Conservation (phyloP, 2,888 invertebrate species). For the Eupithecia centaureata region DNA sequence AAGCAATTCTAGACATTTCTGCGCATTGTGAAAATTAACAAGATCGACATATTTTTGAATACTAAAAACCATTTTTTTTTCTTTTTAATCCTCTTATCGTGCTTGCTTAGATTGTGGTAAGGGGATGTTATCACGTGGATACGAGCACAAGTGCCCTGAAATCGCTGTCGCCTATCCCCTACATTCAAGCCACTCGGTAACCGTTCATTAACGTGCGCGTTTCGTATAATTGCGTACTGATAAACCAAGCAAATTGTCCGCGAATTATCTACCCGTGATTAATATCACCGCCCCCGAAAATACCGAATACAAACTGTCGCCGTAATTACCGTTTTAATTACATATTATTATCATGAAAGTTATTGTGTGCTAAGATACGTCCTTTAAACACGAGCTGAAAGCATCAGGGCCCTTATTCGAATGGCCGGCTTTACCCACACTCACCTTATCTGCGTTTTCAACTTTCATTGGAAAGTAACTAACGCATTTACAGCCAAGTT, state of each 20-base stretch:
- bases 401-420: neutral
- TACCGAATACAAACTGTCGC: conserved; percentile 59
- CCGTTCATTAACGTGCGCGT: conserved; percentile 77
- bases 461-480: neutral
- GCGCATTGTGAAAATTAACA: no score
- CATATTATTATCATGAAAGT: conserved; percentile 56
- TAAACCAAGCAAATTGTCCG: conserved; percentile 81
- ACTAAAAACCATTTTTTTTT: no score
- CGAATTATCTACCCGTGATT: conserved; percentile 76
- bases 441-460: neutral
- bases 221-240: conserved; percentile 81
- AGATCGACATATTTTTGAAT: no score
- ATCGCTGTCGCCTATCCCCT: conserved; percentile 52
- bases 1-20: no score
- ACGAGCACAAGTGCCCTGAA: neutral
- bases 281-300: conserved; percentile 70
- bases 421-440: neutral
- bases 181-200: conserved; percentile 60
- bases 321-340: conserved; percentile 62
- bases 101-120: neutral
- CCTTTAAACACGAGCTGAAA: conserved; percentile 32
- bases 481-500: no score
- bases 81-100: no score
- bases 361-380: conserved; percentile 59
- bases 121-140: neutral